Base-by-base conservation (phyloP, 1,140 invertebrate species). In the Diorhabda elongata region DNA sequence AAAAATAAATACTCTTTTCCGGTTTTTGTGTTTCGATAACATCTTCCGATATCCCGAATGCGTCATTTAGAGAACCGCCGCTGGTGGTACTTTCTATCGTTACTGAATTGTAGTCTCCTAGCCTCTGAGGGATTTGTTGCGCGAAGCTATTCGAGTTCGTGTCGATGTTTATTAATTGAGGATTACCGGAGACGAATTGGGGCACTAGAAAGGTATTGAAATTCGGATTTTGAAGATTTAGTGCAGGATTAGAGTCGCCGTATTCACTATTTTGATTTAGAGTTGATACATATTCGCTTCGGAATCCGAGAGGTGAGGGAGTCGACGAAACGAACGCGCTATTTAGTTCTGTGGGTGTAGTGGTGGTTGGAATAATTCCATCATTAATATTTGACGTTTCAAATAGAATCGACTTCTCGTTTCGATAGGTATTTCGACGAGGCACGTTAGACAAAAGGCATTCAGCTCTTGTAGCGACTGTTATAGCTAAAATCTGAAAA, bases 1-100 rank as follows among this genome's bases (percentile, higher is more conserved):
- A 91, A 26, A 92, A 90, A 84, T 92, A 92, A 78, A 92, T 90
- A 84, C 92, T 90, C 76, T 91, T 92, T 77, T 91, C 89, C 42
- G 44, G 64, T n/a, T 56, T 41, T 7, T 6, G 2, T 5, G 9
- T 26, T 5, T 60, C n/a, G 41, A 26, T 42, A 2, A 11, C 9
- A 5, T 41, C 64, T 42, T 9, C 47, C 9, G 57, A 41, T 41
- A 44, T 56, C 3, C 65, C 65, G 26, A 67, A 67, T 42, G 57
- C 43, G 26, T 67, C 57, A 26, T 26, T 5, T 6, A 67, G 41
- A 43, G 65, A 67, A 9, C 65, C 65, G 26, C 65, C 65, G 4
- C 7, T 59, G 4, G 64, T 58, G 7, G 4, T 44, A 42, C 56
- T 41, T 26, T 26, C 26, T 26, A 26, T 26, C 26, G 26, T 26